Evolutionary conservation across 2,113 vertebrate species (phyloP).

Genomic region (Peromyscus leucopus): DNA sequence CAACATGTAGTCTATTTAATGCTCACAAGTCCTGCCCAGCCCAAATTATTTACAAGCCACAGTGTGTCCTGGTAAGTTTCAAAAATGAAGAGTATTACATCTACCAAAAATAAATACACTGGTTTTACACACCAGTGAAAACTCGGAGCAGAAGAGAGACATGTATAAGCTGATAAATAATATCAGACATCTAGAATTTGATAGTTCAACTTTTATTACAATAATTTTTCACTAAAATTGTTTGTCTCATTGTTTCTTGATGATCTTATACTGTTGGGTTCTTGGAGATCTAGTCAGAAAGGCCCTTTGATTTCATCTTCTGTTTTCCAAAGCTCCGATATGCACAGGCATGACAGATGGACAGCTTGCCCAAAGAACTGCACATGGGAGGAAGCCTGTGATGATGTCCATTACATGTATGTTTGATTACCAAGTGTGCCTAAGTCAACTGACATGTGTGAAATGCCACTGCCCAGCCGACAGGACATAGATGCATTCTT

Average conservation of each 20-base stretch:
- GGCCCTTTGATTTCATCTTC: background rate
- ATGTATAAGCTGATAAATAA: background rate
- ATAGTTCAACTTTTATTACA: background rate
- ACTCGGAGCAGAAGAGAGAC: background rate
- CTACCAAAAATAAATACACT: slow-evolving; percentile 1
- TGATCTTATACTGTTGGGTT: background rate
- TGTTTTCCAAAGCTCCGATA: background rate
- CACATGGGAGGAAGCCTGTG: no score
- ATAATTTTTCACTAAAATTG: slow-evolving; percentile 15
- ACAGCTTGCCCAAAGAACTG: background rate
- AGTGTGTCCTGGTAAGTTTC: slow-evolving; percentile 83
- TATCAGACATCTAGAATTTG: background rate
- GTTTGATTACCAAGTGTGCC: background rate
- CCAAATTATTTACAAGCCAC: slow-evolving; percentile 90
- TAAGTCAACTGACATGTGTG: background rate
- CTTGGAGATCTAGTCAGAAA: background rate
- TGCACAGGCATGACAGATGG: background rate
- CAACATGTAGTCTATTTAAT: slow-evolving; percentile 88
- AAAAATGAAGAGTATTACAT: slow-evolving; percentile 48
- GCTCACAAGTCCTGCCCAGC: slow-evolving; percentile 79
- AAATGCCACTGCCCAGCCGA: background rate
- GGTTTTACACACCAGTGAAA: slow-evolving; percentile 39
- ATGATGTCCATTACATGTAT: background rate
- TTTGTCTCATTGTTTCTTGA: background rate
- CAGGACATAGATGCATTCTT: background rate